Percentiles rank a stretch among this genome's conserved stretches.
These are phyloP conservation scores for Acronicta aceris DNA, from an alignment of 2,888 invertebrate genomes.

Conservation along the genomic window DNA sequence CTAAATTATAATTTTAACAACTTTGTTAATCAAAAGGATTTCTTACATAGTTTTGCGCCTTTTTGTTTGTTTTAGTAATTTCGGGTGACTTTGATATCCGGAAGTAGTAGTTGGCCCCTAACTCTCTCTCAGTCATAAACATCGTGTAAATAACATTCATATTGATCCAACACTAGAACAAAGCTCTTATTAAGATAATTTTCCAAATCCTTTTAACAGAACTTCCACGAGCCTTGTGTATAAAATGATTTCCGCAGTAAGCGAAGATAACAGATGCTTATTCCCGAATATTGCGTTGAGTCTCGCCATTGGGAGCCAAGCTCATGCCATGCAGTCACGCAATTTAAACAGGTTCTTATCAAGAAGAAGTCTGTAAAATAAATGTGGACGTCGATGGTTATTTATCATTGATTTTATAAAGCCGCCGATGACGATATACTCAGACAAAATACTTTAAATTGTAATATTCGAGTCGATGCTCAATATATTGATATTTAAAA, in stretches of 20 bases:
- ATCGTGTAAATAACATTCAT: constrained; percentile 16
- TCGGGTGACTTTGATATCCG: constrained; percentile 20
- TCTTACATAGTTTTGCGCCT: neutral
- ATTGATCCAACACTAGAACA: constrained; percentile 11
- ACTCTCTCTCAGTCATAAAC: constrained; percentile 8
- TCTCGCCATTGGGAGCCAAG: neutral
- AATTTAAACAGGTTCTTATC: constrained; percentile 3
- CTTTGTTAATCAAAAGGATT: neutral
- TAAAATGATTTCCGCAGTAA: constrained; percentile 20
- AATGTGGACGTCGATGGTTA: neutral
- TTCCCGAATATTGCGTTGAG: neutral
- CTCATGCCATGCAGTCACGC: neutral
- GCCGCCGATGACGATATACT: too few species aligned
- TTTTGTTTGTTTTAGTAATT: neutral
- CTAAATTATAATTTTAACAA: too few species aligned
- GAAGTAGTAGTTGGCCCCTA: constrained; percentile 10
- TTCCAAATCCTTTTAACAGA: constrained; percentile 1
- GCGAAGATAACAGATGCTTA: constrained; percentile 18
- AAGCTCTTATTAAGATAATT: constrained; percentile 10
- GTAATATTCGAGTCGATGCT: neutral
- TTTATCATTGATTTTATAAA: neutral
- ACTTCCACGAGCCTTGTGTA: constrained; percentile 5
- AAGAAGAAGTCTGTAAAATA: neutral
- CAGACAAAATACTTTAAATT: too few species aligned
- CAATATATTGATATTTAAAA: too few species aligned